Evolutionary conservation across 2,888 invertebrate species (phyloP), one percentile per base, ranked within the genome.

Genomic region (Limnephilus rhombicus): DNA sequence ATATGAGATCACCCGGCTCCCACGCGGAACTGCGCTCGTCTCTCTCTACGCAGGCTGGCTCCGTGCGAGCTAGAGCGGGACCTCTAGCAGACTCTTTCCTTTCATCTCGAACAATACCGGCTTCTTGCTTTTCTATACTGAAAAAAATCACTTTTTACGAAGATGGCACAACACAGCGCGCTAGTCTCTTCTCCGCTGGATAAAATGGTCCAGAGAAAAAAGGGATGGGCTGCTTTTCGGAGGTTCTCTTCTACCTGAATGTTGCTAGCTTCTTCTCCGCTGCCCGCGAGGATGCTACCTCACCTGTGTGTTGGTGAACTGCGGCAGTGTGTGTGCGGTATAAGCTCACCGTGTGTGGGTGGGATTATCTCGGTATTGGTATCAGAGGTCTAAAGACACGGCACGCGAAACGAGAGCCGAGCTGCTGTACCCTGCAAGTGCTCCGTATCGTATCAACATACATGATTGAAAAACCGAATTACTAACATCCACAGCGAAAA

Each of bases 1-100:
- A 93, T 91, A 92, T 93, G 93, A 93, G 93, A 93, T 93, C 93
- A 93, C 93, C 92, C 91, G 91, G 90, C 89, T 92, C 92, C 92
- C 91, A 90, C 92, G 87, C 88, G 87, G 83, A 86, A 24, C 87
- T 80, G 80, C 81, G 49, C 81, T 80, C 86, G 37, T 90, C 92
- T 90, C 92, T 37, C 37, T 92, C 90, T 13, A 34, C 81, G 86
- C 90, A 13, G 45, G 37, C 86, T 34, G 41, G 29, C 34, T 31
- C 31, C 37, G 34, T 68, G 68, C 80, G 31, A 13, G 85, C 41
- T 85, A 89, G 91, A 92, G 85, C 49, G 91, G 91, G 91, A 90
- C n/a, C 24, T 53, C 41, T 29, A 49, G 37, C 85, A 88, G 89
- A 45, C 49, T 83, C 89, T 68, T 80, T 80, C 81, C 80, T 89